Evolutionary conservation across 2,797 vertebrate species (phyloP), one percentile per base, ranked within the genome.

Genomic region (Hyperoplus lanceolatus): DNA sequence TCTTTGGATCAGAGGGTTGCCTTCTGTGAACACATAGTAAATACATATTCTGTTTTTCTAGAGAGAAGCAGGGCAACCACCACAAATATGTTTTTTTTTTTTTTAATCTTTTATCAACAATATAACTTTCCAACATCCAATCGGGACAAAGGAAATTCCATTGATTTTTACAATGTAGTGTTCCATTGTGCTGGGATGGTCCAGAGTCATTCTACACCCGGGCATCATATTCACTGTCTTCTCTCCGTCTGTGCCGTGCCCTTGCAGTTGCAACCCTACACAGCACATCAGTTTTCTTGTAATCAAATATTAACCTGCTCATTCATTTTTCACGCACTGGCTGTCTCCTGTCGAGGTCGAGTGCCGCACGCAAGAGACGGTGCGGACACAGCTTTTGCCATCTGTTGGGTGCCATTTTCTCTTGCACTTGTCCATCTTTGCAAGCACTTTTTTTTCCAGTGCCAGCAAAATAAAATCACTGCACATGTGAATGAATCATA

Each of bases 231-330:
- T 66, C 15, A 8, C 63, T 12, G 16, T 57, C 73, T 39, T 72
- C 16, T 64, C 46, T 54, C 41, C 54, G 63, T 71, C 60, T 1
- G 4, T 10, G 21, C 29, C 55, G 11, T 16, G 18, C n/a, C 48
- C 45, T 78, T 66, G 59, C 75, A 69, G 59, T 56, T 73, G 39
- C 54, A 62, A 64, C 29, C 16, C 15, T 63, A 80, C 80, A 75
- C 53, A 29, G 29, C 29, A 54, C 77, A 45, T 50, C 67, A 84
- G 68, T 53, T 79, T 65, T 80, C 77, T 63, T 57, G n/a, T 71
- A 55, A 92, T 94, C 42, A 93, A 94, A 94, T 94, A 94, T 94
- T 92, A 70, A 93, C 46, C 53, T 64, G 42, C 51, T 85, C 85
- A 92, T 93, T 4, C 10, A 92, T 89, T 63, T 91, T 94, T 92